Evolutionary conservation across 2,113 vertebrate genomes (phyloP).

Genomic region (Micromys minutus): DNA sequence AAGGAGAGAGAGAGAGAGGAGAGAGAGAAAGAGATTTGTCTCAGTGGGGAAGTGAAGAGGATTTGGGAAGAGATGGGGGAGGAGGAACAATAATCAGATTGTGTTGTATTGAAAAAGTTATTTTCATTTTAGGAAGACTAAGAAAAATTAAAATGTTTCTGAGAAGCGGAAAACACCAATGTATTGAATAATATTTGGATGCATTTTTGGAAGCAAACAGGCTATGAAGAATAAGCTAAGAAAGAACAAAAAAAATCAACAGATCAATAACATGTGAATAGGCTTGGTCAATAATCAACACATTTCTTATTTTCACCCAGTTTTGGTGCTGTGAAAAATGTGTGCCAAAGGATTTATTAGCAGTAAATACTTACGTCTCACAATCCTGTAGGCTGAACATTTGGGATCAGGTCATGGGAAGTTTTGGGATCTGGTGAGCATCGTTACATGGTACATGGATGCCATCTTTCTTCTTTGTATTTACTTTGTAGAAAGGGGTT

Average conservation of each 20-base stretch:
- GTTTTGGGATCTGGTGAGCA: not conserved
- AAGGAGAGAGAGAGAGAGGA: not conserved
- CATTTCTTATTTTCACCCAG: not conserved
- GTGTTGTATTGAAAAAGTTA: not conserved
- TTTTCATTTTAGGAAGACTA: not conserved
- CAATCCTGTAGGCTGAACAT: not conserved
- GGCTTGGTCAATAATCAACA: not conserved
- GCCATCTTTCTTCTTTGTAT: not conserved
- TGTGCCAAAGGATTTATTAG: not conserved
- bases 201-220: not conserved
- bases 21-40: too few species aligned
- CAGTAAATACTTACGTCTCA: not conserved
- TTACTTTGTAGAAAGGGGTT: not conserved
- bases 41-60: not conserved
- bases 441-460: not conserved
- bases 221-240: not conserved
- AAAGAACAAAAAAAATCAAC: not conserved
- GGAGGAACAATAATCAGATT: not conserved
- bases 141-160: not conserved
- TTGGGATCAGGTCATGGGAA: not conserved
- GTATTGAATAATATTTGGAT: not conserved
- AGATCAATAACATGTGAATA: not conserved
- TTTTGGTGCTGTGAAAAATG: not conserved
- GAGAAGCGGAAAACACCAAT: not conserved
- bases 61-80: not conserved